Evolutionary conservation across 1,140 invertebrate species (phyloP).

Genomic region (Stegodyphus mimosarum): DNA sequence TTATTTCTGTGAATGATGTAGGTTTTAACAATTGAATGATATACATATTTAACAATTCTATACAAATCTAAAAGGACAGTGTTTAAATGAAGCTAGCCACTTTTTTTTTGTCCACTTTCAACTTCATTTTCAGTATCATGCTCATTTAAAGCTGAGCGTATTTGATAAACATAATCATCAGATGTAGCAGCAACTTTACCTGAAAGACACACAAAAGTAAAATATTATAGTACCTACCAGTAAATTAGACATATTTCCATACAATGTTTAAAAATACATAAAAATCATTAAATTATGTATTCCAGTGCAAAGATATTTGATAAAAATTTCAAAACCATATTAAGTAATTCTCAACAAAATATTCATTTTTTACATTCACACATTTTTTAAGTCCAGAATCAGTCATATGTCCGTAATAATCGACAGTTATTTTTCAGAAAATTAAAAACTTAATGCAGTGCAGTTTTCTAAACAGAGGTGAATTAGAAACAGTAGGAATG

Average conservation of each 20-base stretch:
- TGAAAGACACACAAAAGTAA: neutral
- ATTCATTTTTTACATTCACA: neutral
- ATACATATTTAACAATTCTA: too few relatives aligned
- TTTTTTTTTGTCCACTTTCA: slow-evolving; percentile 19
- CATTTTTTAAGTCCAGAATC: neutral
- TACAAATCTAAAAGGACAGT: too few relatives aligned
- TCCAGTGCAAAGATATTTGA: neutral
- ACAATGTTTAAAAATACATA: neutral
- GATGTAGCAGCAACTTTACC: slow-evolving; percentile 19
- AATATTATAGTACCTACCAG: neutral
- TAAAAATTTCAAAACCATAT: neutral
- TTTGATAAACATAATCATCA: slow-evolving; percentile 38
- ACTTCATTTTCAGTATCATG: slow-evolving; percentile 11
- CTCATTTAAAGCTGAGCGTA: slow-evolving; percentile 29
- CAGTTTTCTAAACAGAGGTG: too few relatives aligned
- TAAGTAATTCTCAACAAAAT: neutral
- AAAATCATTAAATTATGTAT: neutral
- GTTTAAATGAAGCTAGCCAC: neutral
- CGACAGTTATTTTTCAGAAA: too few relatives aligned
- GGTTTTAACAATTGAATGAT: too few relatives aligned
- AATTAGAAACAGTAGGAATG: too few relatives aligned
- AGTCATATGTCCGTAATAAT: too few relatives aligned
- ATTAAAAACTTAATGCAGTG: too few relatives aligned
- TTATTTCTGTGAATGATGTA: too few relatives aligned
- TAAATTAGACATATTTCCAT: neutral